phyloP scores from a whole-genome alignment of 2,888 invertebrate genomes.

The Hirtodrosophila cameraria region DNA sequence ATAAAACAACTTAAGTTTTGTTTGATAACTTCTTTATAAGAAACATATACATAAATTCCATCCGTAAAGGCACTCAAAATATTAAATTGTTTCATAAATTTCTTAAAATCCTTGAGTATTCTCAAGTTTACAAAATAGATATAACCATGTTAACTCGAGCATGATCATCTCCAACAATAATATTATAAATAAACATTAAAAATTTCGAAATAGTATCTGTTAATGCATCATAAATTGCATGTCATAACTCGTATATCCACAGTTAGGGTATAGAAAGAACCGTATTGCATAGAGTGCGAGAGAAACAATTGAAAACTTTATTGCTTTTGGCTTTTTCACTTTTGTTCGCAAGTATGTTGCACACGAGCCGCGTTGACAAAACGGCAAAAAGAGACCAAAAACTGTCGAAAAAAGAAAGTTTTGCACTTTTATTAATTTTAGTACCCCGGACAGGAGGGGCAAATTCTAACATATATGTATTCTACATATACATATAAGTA shows the following conservation, averaged over 20 bases:
- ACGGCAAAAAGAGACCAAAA: slow-evolving; percentile 42
- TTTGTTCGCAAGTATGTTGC: slow-evolving; percentile 78
- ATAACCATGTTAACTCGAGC: too few species aligned
- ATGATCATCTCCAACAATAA: too few species aligned
- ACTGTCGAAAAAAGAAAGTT: slow-evolving; percentile 50
- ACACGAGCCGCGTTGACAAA: slow-evolving; percentile 73
- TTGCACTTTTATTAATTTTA: slow-evolving; percentile 75
- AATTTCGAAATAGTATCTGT: too few species aligned
- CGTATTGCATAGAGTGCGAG: slow-evolving; percentile 70
- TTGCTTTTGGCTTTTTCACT: slow-evolving; percentile 79
- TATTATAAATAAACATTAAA: too few species aligned
- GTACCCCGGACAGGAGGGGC: slow-evolving; percentile 48
- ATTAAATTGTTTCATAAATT: too few species aligned
- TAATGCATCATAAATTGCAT: too few species aligned
- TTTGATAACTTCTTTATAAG: too few species aligned
- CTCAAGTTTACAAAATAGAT: too few species aligned
- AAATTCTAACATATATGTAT: background rate
- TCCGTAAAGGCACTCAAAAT: too few species aligned
- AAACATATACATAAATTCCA: too few species aligned
- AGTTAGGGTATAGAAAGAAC: slow-evolving; percentile 17
- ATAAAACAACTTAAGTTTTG: too few species aligned
- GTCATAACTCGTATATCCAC: background rate
- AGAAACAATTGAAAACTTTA: slow-evolving; percentile 76
- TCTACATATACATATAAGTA: slow-evolving; percentile 27
- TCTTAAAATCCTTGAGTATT: too few species aligned